These are phyloP conservation scores for Columba guinea DNA, from an alignment of 2,797 vertebrate species.

Conservation along the genomic window DNA sequence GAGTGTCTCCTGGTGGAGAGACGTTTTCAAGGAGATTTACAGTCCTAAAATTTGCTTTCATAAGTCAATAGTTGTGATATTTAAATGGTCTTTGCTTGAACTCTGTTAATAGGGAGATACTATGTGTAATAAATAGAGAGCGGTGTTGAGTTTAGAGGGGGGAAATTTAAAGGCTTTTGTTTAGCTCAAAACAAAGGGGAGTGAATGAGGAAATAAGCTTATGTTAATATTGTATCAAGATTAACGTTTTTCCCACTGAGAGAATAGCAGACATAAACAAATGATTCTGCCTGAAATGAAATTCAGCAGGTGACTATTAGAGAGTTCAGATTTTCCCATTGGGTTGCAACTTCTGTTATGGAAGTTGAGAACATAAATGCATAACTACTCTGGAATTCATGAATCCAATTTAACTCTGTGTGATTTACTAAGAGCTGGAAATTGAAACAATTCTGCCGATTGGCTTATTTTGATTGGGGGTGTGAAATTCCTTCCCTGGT, in stretches of 20 bases:
- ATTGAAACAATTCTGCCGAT: conserved; percentile 47
- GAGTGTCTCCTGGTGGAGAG: neutral
- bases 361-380: conserved; percentile 30
- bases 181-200: neutral
- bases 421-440: conserved; percentile 55
- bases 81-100: neutral
- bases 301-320: conserved; percentile 26
- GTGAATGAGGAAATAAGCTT: neutral
- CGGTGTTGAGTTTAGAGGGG: neutral
- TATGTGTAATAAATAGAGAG: neutral
- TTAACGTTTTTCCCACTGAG: neutral
- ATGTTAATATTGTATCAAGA: neutral
- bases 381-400: conserved; percentile 1
- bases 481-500: conserved; percentile 20
- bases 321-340: conserved; percentile 25
- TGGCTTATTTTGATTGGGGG: conserved; percentile 9
- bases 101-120: neutral
- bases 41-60: neutral
- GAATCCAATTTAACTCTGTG: conserved; percentile 14
- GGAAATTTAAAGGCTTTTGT: neutral
- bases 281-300: neutral
- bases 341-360: conserved; percentile 16
- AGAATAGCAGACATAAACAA: neutral
- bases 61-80: neutral
- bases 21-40: neutral